Conservation (phyloP, 2,113 vertebrate species). For the Cyanistes caeruleus region DNA sequence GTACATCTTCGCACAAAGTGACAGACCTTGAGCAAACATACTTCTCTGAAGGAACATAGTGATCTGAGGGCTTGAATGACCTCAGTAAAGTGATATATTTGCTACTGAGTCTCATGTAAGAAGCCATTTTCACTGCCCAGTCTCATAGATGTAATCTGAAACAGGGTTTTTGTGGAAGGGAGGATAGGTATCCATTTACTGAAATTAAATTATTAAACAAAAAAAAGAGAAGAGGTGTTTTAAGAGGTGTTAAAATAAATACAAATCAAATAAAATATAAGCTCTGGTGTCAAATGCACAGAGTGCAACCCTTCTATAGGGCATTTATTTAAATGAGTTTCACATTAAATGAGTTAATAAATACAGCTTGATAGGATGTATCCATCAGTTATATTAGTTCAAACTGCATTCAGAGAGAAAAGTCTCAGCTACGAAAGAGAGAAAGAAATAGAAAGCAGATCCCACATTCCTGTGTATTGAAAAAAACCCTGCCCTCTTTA, state of each 20-base stretch:
- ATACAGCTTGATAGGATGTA: background rate
- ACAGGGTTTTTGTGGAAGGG: background rate
- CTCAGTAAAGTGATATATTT: background rate
- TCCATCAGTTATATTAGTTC: background rate
- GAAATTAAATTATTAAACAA: background rate
- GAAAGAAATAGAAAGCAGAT: conserved; percentile 4
- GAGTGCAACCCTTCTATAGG: background rate
- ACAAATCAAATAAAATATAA: background rate
- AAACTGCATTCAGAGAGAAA: background rate
- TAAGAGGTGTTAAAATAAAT: background rate
- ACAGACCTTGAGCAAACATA: background rate
- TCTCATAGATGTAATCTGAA: background rate
- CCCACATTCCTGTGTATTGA: background rate
- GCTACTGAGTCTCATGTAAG: background rate
- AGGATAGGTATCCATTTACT: background rate
- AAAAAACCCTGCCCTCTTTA: background rate
- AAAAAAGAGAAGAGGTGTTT: background rate
- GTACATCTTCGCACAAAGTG: background rate
- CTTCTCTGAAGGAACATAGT: background rate
- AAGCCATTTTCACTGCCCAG: background rate
- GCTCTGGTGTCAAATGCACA: background rate
- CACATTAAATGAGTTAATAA: background rate
- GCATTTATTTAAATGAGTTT: background rate
- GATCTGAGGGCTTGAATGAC: background rate
- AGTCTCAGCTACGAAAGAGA: background rate